Evolutionary conservation across 2,888 invertebrate genomes (phyloP).

Genomic region (Eledone cirrhosa): DNA sequence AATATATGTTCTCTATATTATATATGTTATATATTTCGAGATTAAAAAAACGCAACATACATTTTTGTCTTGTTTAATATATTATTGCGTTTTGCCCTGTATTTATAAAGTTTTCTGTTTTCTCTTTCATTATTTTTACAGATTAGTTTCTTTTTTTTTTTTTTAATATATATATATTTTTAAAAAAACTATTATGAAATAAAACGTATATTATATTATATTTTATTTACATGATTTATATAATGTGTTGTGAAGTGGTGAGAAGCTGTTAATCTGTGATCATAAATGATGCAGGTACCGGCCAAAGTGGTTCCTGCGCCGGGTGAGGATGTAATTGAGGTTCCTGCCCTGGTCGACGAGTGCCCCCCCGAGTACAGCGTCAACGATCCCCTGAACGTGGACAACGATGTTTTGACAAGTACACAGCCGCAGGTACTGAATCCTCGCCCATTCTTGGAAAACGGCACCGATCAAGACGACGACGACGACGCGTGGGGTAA

Average conservation of each 20-base stretch:
- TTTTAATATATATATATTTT: background rate
- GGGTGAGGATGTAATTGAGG: constrained; percentile 6
- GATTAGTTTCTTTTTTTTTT: background rate
- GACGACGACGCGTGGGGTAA: constrained; percentile 11
- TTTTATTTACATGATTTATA: background rate
- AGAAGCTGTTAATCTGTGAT: constrained; percentile 23
- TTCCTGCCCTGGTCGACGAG: constrained; percentile 14
- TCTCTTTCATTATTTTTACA: background rate
- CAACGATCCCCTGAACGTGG: constrained; percentile 25
- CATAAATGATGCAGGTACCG: constrained; percentile 28
- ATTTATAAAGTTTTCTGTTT: no score
- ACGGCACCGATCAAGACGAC: background rate
- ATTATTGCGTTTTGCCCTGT: no score
- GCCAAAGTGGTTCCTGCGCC: constrained; percentile 7
- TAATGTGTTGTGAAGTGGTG: constrained; percentile 15
- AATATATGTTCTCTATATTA: background rate
- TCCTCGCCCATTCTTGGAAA: background rate
- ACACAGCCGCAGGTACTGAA: background rate
- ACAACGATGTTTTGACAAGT: background rate
- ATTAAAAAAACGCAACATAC: no score
- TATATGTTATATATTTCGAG: background rate
- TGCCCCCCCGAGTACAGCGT: constrained; percentile 26
- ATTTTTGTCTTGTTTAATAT: no score
- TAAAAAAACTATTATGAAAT: background rate
- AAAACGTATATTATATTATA: background rate